Evolutionary conservation across 1,140 invertebrate genomes (phyloP), one percentile per base, ranked within the genome.

Genomic region (Drosophila ohnishii): DNA sequence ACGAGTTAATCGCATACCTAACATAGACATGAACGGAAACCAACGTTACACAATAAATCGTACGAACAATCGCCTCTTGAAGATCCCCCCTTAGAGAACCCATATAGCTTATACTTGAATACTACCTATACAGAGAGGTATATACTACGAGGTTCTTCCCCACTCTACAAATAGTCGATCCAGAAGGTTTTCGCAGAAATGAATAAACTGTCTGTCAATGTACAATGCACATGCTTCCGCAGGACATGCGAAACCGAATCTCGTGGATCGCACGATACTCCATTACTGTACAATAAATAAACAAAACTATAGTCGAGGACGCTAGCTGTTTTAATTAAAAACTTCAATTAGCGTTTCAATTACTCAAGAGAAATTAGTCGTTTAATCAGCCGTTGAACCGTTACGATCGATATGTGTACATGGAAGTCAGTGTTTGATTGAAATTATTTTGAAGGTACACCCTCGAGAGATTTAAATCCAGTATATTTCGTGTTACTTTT

Each of bases 1-100:
- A 16, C 40, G 19, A 71, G n/a, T 69, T n/a, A 35, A 35, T 56
- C 34, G 22, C 28, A 58, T 40, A 13, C 35, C 44, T 37, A 47
- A 5, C 22, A 58, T 58, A 32, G n/a, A 14, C 10, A 39, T n/a
- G 11, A 25, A 47, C 25, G 8, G 14, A 63, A 74, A 69, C 63
- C 74, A 87, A 64, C 66, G 40, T 63, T 51, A 61, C 51, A 73
- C 78, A 74, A 80, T 73, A 73, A 87, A 79, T 79, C 48, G 78
- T 82, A 87, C 50, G 83, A 87, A 86, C 83, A 86, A 86, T 86
- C 83, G 79, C 57, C 75, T 59, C 65, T 59, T 47, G 56, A 72
- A 60, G 70, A 60, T 32, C 62, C 67, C 71, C 79, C 71, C 56
- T 56, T 58, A 37, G 8, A 53, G 32, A 37, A 67, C 44, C 62